phyloP scores from a whole-genome alignment of 2,888 invertebrate genomes.

The Ramazzottius varieornatus region DNA sequence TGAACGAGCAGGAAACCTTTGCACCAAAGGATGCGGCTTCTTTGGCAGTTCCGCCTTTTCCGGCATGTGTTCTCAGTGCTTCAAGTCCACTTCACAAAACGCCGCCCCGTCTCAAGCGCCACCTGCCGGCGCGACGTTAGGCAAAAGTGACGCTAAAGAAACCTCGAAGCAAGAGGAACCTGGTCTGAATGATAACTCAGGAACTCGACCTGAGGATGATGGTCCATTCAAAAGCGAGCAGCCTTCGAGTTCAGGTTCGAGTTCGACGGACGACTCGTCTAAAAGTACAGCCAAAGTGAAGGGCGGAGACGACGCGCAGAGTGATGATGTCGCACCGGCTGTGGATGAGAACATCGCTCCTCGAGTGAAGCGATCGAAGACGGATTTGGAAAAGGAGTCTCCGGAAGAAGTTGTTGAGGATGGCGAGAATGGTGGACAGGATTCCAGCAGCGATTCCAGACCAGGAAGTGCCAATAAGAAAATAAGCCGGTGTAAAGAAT shows the following conservation, averaged over 20 bases:
- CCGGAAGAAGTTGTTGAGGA: background rate
- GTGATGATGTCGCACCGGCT: background rate
- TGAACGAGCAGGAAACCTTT: too few relatives aligned
- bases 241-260: too few relatives aligned
- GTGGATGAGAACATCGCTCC: background rate
- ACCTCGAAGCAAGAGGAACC: background rate
- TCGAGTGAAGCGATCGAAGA: background rate
- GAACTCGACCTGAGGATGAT: background rate
- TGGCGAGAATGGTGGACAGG: too few relatives aligned
- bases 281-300: too few relatives aligned
- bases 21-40: background rate
- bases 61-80: background rate
- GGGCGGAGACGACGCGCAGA: background rate
- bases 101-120: background rate
- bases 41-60: background rate
- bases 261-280: too few relatives aligned
- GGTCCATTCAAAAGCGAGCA: background rate
- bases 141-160: too few relatives aligned
- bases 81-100: background rate
- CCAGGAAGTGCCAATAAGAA: too few relatives aligned
- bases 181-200: background rate
- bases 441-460: too few relatives aligned
- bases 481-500: slow-evolving; percentile 85
- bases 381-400: background rate
- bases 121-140: too few relatives aligned